Evolutionary conservation across 2,113 vertebrate species (phyloP).

Genomic region (Suricata suricatta): DNA sequence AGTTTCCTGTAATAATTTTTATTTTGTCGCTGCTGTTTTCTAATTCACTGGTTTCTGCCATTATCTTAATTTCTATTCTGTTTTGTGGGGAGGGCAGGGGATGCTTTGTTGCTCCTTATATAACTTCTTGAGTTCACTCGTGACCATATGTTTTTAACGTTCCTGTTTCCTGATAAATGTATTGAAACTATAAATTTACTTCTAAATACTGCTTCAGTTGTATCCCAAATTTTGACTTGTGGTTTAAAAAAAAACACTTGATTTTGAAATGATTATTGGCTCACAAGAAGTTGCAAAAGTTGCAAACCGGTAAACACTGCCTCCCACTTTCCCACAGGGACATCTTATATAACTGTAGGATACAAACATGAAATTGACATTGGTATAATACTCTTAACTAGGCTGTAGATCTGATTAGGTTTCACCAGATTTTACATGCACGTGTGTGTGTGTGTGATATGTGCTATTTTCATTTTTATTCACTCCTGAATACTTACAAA

Average conservation of each 20-base stretch:
- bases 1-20: slow-evolving; percentile 15
- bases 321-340: not conserved
- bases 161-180: slow-evolving; percentile 31
- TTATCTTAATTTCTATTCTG: not conserved
- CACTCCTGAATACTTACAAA: not conserved
- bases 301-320: not conserved
- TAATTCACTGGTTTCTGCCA: not conserved
- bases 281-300: slow-evolving; percentile 32
- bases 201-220: slow-evolving; percentile 5
- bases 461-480: not conserved
- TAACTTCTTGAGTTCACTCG: slow-evolving; percentile 36
- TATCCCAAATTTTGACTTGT: not conserved
- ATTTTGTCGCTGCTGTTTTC: not conserved
- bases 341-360: not conserved
- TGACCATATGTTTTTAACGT: not conserved
- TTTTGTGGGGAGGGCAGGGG: not conserved
- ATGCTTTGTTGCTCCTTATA: not conserved
- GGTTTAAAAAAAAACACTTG: not conserved
- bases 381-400: not conserved
- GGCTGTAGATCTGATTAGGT: not conserved
- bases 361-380: not conserved
- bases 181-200: slow-evolving; percentile 21
- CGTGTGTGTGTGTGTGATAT: not conserved
- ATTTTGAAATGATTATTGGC: slow-evolving; percentile 18
- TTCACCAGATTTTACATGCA: not conserved